Base-by-base conservation (phyloP, 2,888 invertebrate species). In the Auanema sp. region DNA sequence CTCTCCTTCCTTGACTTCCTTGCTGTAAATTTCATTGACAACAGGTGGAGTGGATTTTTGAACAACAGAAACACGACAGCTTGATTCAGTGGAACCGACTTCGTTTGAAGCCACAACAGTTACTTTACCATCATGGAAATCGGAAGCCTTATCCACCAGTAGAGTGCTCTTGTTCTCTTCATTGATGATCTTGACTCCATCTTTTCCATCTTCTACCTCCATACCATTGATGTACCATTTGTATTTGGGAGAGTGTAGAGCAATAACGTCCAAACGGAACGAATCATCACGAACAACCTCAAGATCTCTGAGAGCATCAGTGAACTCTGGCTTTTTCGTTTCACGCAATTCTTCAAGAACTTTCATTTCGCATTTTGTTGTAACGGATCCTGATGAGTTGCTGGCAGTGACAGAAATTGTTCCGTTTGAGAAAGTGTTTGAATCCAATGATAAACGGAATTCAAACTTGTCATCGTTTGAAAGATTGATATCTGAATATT, bases 251-350 rank as follows among this genome's bases (percentile, higher is more conserved):
- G 66, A 69, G 50, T 80, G 68, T 16, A 78, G 65, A 10, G 79
- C 78, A 53, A 74, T 79, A 6, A 80, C 80, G 53, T 80, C 77
- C 60, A 77, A 64, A 53, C 69, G 58, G 43, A 63, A 63, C 1
- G 52, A 24, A 44, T 63, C 63, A 4, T 52, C 58, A 8, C 16
- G 10, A 16, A n/a, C 24, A 8, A 79, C 77, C 23, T 93, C 92
- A 0, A 93, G 91, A 83, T 93, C 92, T 83, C 91, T 91, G 66
- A 95, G 86, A 23, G 90, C 90, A 51, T 93, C 91, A 59, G 91
- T 83, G 86, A 94, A 94, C 76, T 90, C 89, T 0, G 94, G 93
- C 74, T 90, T 71, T 72, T 90, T 68, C 41, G 59, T 64, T 58
- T 72, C 78, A 53, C 70, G 72, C 14, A 72, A 65, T 44, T 65